Conservation (phyloP, 2,113 vertebrate genomes). For the Sporophila hypoxantha region DNA sequence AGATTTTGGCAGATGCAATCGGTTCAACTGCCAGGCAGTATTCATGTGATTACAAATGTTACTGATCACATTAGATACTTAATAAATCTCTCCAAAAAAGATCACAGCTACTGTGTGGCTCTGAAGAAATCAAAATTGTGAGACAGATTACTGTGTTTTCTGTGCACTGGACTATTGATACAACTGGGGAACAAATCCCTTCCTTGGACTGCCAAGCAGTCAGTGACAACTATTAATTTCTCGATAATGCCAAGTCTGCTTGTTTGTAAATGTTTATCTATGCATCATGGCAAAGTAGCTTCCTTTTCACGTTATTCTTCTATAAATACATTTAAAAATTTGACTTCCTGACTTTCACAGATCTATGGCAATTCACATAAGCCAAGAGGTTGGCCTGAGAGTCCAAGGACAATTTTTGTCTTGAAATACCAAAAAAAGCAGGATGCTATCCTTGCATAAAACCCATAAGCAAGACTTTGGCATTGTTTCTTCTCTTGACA, state of each 20-base stretch:
- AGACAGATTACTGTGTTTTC: conserved; percentile 14
- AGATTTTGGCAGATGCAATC: conserved; percentile 24
- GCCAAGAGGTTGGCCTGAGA: background rate
- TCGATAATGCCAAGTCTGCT: background rate
- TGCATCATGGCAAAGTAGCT: background rate
- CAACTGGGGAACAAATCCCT: background rate
- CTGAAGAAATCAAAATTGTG: conserved; percentile 1
- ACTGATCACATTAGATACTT: conserved; percentile 28
- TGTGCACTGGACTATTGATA: background rate
- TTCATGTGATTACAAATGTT: conserved; percentile 48
- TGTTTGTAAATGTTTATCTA: conserved; percentile 23
- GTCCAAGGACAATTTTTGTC: background rate
- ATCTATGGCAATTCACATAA: background rate
- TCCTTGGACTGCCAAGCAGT: background rate
- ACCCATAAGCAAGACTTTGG: background rate
- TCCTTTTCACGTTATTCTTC: background rate
- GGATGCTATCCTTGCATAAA: background rate
- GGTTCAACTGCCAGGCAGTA: conserved; percentile 30
- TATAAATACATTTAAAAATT: background rate
- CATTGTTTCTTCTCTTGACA: background rate
- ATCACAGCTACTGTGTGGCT: conserved; percentile 20
- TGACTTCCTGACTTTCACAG: background rate
- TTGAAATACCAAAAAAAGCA: background rate
- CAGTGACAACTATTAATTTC: conserved; percentile 23
- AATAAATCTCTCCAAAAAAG: conserved; percentile 38